Evolutionary conservation across 1,140 invertebrate species (phyloP), one percentile per base, ranked within the genome.

Genomic region (Drosophila kohkoa): DNA sequence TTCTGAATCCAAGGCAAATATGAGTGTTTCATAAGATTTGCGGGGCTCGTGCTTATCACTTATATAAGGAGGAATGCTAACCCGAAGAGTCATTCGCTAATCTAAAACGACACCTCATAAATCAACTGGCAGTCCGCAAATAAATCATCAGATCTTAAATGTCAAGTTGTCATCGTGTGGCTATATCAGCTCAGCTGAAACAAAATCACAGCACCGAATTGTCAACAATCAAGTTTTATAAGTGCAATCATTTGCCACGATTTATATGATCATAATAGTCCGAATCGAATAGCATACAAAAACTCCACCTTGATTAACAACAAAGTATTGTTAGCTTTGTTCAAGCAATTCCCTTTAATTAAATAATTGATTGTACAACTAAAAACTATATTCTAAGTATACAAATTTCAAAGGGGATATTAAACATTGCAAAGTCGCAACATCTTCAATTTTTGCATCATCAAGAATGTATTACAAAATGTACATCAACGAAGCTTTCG

Each of bases 71-170:
- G 11, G 2, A 20, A 49, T 13, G 57, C 13, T 75, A 59, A 51
- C 73, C 59, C 43, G 46, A 35, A 15, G 59, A 80, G 70, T 66
- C 82, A 52, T 43, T 43, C 54, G 80, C 72, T 86, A 82, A 86
- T 86, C 83, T 88, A 67, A n/a, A 51, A 49, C 74, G 76, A 82
- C 82, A 86, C 83, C 81, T 82, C 68, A 88, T 88, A 82, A 86
- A 86, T 86, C 82, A 51, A 10, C 13, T 6, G 72, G 28, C 65
- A 57, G 57, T 57, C 58, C 38, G 46, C 76, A 54, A 79, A 87
- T 86, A 86, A 86, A 82, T 86, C 76, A 88, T 52, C 54, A 49
- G 75, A 79, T 82, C 79, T 86, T 52, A 79, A 82, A 79, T 66
- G 82, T 82, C 82, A 87, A 82, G 46, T 70, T 86, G 75, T 78